These are phyloP conservation scores for Watsonalla binaria DNA, from an alignment of 2,888 invertebrate species.

Conservation along the genomic window DNA sequence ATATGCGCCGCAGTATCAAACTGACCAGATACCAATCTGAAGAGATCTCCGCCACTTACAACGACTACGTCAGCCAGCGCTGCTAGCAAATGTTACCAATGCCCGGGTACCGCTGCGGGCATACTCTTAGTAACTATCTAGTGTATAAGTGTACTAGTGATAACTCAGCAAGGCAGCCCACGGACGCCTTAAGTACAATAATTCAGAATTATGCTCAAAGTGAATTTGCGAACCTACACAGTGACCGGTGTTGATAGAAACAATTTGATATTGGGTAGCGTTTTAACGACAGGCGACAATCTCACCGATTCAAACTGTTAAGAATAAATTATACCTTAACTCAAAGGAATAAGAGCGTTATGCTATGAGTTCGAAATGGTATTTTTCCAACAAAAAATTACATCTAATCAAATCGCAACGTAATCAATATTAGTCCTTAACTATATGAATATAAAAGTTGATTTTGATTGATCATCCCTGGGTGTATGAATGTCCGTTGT, in stretches of 20 bases:
- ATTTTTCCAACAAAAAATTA: too few relatives aligned
- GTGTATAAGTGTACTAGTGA: constrained; percentile 62
- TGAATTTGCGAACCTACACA: constrained; percentile 25
- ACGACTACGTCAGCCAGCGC: constrained; percentile 86
- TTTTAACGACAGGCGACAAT: not conserved
- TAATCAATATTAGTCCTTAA: too few relatives aligned
- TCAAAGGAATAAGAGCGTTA: too few relatives aligned
- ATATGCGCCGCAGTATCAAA: constrained; percentile 92
- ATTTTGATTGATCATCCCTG: too few relatives aligned
- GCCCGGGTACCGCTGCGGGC: constrained; percentile 26
- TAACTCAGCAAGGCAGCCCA: constrained; percentile 25
- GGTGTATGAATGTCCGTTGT: too few relatives aligned
- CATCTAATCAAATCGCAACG: too few relatives aligned
- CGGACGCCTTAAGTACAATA: constrained; percentile 25
- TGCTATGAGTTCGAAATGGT: too few relatives aligned
- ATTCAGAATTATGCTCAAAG: constrained; percentile 62
- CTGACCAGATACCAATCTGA: constrained; percentile 98
- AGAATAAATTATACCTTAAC: too few relatives aligned
- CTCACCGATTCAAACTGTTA: not conserved
- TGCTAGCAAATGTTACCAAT: constrained; percentile 85
- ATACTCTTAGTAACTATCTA: constrained; percentile 52
- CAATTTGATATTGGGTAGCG: not conserved
- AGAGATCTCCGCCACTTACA: constrained; percentile 93
- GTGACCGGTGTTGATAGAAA: constrained; percentile 2
- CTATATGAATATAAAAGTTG: too few relatives aligned